A percentile compares a stretch with the other conserved stretches of the same genome.
Conservation (phyloP, 2,888 invertebrate species). For the Cenopis cana region DNA sequence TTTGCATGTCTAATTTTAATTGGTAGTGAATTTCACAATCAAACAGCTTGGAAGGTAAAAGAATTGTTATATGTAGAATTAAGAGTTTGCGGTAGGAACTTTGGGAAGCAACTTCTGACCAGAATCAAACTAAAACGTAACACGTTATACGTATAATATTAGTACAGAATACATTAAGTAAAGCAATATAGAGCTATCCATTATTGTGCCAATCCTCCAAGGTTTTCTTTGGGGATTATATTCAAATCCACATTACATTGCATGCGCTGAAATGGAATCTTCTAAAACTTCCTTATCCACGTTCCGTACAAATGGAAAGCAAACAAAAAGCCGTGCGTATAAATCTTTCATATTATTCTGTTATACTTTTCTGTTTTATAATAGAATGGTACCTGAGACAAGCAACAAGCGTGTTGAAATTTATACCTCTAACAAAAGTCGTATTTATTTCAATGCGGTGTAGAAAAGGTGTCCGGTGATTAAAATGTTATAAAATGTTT, state of each 20-base stretch:
- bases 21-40: no score
- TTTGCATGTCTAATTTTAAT: no score
- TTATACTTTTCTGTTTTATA: conserved; percentile 8
- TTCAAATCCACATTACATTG: neutral
- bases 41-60: no score
- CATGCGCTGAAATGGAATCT: conserved; percentile 12
- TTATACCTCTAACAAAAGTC: neutral
- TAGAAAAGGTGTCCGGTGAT: no score
- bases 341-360: conserved; percentile 47
- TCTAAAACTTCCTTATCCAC: conserved; percentile 21
- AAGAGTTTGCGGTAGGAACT: no score
- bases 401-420: neutral
- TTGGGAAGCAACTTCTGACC: no score
- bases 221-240: conserved; percentile 6
- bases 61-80: no score
- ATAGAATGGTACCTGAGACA: neutral
- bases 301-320: conserved; percentile 50
- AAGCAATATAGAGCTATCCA: neutral
- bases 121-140: no score
- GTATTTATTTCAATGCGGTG: neutral
- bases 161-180: neutral
- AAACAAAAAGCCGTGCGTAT: conserved; percentile 49
- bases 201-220: neutral
- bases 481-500: no score
- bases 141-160: no score